Conservation (phyloP, 92 coral and sea anemone genomes). For the Ricordea florida region DNA sequence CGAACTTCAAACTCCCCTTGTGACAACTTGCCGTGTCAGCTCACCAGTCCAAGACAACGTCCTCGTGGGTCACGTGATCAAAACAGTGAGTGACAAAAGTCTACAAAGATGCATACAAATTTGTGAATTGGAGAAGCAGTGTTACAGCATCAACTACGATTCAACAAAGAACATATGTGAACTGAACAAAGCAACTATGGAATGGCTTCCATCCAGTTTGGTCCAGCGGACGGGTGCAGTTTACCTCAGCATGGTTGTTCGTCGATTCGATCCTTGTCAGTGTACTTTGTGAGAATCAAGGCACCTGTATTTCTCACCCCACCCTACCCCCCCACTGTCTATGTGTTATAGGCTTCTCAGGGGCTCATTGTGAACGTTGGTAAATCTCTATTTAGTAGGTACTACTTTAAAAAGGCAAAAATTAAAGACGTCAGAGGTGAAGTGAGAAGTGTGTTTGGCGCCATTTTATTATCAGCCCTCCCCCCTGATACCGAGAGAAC, state of each 20-base stretch:
- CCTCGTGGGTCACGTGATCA: conserved; percentile 21
- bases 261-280: not conserved
- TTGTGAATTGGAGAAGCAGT: conserved; percentile 9
- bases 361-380: conserved; percentile 3
- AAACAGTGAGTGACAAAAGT: not conserved
- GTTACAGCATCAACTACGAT: conserved; percentile 38
- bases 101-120: conserved; percentile 10
- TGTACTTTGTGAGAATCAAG: not conserved
- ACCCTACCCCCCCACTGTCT: conserved; percentile 8
- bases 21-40: conserved; percentile 1
- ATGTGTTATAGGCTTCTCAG: conserved; percentile 7
- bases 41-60: conserved; percentile 8
- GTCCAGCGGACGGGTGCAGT: conserved; percentile 8
- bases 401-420: no score
- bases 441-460: no score
- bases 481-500: no score
- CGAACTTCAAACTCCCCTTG: not conserved
- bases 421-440: no score
- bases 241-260: conserved; percentile 8
- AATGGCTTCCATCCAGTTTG: not conserved
- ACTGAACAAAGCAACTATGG: conserved; percentile 20
- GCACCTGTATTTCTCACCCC: conserved; percentile 3
- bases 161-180: not conserved
- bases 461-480: no score
- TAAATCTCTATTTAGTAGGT: no score